Evolutionary conservation across 2,113 vertebrate genomes (phyloP).

Genomic region (Gopherus flavomarginatus): DNA sequence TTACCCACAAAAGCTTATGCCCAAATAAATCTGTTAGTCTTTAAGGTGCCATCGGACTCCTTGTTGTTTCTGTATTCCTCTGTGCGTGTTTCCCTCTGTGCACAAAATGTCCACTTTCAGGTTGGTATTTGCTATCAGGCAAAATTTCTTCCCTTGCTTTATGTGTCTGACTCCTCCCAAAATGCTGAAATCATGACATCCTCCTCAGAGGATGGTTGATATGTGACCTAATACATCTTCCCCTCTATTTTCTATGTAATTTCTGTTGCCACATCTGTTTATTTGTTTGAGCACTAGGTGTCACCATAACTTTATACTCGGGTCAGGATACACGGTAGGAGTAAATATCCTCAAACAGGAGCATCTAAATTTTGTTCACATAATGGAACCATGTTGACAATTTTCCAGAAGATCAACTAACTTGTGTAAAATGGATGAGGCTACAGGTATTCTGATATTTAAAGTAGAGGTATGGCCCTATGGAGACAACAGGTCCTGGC

Average conservation of each 20-base stretch:
- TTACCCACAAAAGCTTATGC: too few relatives aligned
- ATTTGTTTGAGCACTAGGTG: slow-evolving; percentile 8
- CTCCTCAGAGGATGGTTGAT: not conserved
- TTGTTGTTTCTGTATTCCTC: not conserved
- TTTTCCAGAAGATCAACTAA: not conserved
- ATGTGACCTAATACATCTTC: not conserved
- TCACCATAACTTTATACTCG: not conserved
- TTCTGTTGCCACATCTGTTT: not conserved
- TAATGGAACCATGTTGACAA: not conserved
- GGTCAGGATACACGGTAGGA: not conserved
- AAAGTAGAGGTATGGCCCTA: not conserved
- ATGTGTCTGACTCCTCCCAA: not conserved
- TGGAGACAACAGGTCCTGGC: not conserved
- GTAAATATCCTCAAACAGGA: not conserved
- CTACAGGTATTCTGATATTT: not conserved
- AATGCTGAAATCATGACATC: not conserved
- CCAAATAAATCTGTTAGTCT: too few relatives aligned
- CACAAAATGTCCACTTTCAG: not conserved
- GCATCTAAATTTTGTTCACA: not conserved
- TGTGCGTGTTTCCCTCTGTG: not conserved
- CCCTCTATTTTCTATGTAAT: not conserved
- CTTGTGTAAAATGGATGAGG: not conserved
- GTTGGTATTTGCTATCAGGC: not conserved
- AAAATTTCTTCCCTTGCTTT: not conserved
- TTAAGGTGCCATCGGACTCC: too few relatives aligned